These are phyloP conservation scores for Colaptes auratus DNA, from an alignment of 2,113 vertebrate species.

Conservation along the genomic window DNA sequence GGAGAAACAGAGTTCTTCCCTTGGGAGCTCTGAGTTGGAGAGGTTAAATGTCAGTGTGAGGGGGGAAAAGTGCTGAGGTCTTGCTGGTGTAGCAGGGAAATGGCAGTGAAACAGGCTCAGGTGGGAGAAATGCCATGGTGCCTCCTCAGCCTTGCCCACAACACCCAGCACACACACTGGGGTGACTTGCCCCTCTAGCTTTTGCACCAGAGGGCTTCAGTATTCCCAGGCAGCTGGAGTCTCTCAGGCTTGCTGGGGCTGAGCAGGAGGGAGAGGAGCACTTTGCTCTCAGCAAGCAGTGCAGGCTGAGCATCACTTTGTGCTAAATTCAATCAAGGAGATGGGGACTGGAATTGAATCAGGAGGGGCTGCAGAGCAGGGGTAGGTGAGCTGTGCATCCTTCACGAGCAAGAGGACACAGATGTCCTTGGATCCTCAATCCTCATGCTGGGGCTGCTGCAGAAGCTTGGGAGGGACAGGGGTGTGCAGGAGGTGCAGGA, in stretches of 20 bases:
- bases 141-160: background rate
- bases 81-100: background rate
- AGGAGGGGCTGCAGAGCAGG: background rate
- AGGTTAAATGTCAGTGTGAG: background rate
- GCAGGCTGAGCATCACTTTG: background rate
- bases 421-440: background rate
- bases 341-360: conserved; percentile 50
- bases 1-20: background rate
- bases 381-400: background rate
- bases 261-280: background rate
- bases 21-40: background rate
- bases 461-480: background rate
- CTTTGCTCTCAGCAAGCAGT: background rate
- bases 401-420: background rate
- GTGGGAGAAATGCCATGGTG: background rate
- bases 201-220: background rate
- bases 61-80: background rate
- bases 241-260: background rate
- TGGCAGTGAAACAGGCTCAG: background rate
- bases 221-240: background rate
- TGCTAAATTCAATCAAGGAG: conserved; percentile 31
- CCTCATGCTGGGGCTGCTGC: background rate
- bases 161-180: background rate
- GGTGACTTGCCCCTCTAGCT: background rate
- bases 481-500: background rate